Evolutionary conservation across 2,888 invertebrate genomes (phyloP).

Genomic region (Coenonympha arcania): DNA sequence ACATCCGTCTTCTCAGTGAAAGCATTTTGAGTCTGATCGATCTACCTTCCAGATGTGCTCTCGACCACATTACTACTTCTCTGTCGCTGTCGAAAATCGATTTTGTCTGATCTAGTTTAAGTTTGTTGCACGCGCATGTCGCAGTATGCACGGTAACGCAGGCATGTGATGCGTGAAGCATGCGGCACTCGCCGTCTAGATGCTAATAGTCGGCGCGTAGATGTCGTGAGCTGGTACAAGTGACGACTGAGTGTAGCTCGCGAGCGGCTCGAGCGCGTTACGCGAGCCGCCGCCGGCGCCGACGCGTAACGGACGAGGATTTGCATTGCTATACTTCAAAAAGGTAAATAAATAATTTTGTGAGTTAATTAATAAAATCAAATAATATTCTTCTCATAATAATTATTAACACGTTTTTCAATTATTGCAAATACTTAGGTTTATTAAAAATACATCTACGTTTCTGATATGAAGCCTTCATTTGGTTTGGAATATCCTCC

Average conservation of each 20-base stretch:
- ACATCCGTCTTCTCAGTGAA: neutral
- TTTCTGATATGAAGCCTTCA: no score
- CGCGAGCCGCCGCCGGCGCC: conserved; percentile 4
- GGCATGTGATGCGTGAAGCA: conserved; percentile 11
- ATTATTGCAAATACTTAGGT: no score
- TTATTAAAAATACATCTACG: no score
- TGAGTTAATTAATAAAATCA: no score
- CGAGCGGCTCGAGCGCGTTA: conserved; percentile 58
- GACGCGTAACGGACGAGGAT: neutral
- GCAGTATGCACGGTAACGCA: neutral
- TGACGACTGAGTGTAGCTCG: conserved; percentile 39
- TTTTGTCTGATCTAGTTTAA: neutral
- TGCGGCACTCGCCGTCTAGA: conserved; percentile 15
- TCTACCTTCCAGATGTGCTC: neutral
- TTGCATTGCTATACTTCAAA: neutral
- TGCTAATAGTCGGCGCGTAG: conserved; percentile 20
- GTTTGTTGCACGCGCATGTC: no score
- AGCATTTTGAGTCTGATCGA: neutral
- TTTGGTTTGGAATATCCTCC: no score
- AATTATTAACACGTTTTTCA: no score
- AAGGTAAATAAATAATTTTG: neutral
- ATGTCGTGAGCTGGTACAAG: conserved; percentile 52
- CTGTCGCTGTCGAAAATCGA: neutral
- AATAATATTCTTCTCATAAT: no score
- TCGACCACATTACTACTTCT: neutral